Evolutionary conservation across 2,888 invertebrate species (phyloP), one percentile per base, ranked within the genome.

Genomic region (Lasioglossum lativentre): DNA sequence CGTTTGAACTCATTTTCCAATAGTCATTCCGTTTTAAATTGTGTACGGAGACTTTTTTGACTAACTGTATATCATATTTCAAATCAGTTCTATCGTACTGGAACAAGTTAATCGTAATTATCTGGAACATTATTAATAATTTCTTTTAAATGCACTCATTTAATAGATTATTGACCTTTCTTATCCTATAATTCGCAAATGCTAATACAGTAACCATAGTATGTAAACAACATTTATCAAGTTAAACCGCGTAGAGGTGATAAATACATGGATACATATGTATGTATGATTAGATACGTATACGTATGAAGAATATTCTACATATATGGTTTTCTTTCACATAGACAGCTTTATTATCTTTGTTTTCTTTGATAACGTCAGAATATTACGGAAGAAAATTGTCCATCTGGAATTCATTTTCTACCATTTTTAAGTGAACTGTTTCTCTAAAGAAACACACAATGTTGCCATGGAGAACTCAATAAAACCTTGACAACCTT

Each of bases 161-260:
- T 63, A 63, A 63, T 63, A 63, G 63, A 30, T 30, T 63, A 63
- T 27, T 63, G 63, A 63, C 63, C 27, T 63, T 5, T 63, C 30
- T 63, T 63, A 63, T 63, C 63, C 1, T 63, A 30, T 30, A 14
- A 63, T 63, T 63, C 30, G 14, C 5, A 27, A 2, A 63, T 63
- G 12, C 30, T 30, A 30, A 30, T 30, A 14, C 40, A 42, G 40
- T 27, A 63, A 30, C 14, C 27, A 16, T 30, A 30, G n/a, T 14
- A 27, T 30, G 63, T 27, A 27, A 30, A 30, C 14, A 30, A 59
- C 12, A 30, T 63, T 63, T 63, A 63, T 63, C 63, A 16, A 4
- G 12, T 30, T 1, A 27, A 30, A 14, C 14, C 59, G 63, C 30
- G 3, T 1, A 30, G 63, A 63, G 27, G 5, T 30, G 16, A 63